These are phyloP conservation scores for Drosophila burlai DNA, from an alignment of 1,140 invertebrate genomes.

Conservation along the genomic window DNA sequence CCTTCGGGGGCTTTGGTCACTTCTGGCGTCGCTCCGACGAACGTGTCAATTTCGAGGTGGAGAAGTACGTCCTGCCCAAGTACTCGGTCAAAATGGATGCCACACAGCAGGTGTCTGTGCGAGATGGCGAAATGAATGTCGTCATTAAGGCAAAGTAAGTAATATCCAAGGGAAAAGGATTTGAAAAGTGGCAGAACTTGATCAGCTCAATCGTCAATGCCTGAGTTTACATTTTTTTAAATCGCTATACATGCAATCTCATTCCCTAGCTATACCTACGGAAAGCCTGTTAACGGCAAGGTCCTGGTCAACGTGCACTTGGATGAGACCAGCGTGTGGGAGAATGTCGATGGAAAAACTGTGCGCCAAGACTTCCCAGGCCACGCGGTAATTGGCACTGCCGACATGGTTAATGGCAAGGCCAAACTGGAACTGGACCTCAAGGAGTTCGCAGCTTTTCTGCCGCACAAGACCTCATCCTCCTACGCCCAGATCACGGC, in stretches of 20 bases:
- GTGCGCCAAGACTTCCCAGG: conserved; percentile 37
- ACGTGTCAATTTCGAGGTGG: conserved; percentile 84
- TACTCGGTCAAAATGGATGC: conserved; percentile 94
- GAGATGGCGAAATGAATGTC: conserved; percentile 91
- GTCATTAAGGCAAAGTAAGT: conserved; percentile 91
- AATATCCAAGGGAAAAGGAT: neutral
- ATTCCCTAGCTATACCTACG: conserved; percentile 88
- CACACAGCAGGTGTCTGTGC: conserved; percentile 93
- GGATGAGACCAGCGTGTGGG: conserved; percentile 42
- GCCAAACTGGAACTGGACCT: conserved; percentile 89
- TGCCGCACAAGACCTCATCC: conserved; percentile 86
- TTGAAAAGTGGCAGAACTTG: neutral
- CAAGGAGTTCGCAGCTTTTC: conserved; percentile 86
- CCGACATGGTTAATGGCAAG: conserved; percentile 90
- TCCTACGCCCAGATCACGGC: conserved; percentile 88
- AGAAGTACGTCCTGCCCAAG: conserved; percentile 97
- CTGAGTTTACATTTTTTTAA: no score
- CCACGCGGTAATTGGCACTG: conserved; percentile 85
- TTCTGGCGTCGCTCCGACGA: conserved; percentile 37
- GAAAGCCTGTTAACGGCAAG: conserved; percentile 92
- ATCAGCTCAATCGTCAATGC: neutral
- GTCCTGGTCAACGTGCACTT: conserved; percentile 88
- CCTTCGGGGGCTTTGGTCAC: conserved; percentile 15
- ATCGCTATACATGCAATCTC: neutral
- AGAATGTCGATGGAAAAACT: conserved; percentile 42